Percentiles rank a stretch among this genome's conserved stretches.
phyloP scores from a whole-genome alignment of 2,113 vertebrate genomes.

The Syngnathus scovelli region DNA sequence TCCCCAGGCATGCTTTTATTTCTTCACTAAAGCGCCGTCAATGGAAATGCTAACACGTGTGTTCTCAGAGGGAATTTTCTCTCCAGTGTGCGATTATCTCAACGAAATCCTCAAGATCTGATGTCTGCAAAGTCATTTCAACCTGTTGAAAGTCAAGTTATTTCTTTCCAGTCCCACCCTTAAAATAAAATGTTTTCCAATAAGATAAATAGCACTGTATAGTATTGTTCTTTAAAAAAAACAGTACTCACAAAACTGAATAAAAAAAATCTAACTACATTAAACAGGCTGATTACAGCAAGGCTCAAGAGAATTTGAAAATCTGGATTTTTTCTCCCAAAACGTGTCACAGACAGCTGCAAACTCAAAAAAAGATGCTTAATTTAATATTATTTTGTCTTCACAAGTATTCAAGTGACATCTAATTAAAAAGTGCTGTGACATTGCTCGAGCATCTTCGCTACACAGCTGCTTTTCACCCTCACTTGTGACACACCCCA shows the following conservation, averaged over 20 bases:
- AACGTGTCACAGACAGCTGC: background rate
- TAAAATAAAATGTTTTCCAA: background rate
- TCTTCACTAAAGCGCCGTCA: conserved; percentile 16
- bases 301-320: too few species aligned
- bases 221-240: background rate
- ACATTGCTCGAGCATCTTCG: background rate
- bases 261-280: too few species aligned
- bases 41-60: conserved; percentile 3
- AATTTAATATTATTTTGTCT: background rate
- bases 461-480: background rate
- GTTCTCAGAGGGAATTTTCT: conserved; percentile 8
- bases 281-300: too few species aligned
- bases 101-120: background rate
- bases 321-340: background rate
- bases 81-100: conserved; percentile 17
- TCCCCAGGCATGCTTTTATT: background rate
- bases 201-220: background rate
- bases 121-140: background rate
- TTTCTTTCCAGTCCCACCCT: too few species aligned
- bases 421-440: too few species aligned
- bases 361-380: background rate
- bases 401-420: too few species aligned
- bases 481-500: background rate
- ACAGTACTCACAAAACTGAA: background rate
- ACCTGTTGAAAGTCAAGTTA: background rate